These are phyloP conservation scores for Drosophila nr. fundita DNA, from an alignment of 2,888 invertebrate genomes.

Conservation along the genomic window DNA sequence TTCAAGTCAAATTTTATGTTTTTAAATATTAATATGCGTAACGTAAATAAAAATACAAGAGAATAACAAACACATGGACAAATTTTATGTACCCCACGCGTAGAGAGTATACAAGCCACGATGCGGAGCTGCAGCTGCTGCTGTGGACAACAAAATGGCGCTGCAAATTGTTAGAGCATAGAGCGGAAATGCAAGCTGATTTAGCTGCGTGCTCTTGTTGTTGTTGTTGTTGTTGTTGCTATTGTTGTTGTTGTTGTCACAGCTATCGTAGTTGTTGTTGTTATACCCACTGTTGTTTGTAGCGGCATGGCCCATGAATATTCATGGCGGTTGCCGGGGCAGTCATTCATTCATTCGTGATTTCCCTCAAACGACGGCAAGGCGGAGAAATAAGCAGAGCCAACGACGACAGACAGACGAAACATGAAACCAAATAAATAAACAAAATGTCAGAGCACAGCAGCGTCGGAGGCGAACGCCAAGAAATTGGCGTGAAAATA, in stretches of 20 bases:
- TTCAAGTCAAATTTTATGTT: not conserved
- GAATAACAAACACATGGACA: not conserved
- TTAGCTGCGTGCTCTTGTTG: slow-evolving; percentile 39
- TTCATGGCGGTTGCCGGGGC: slow-evolving; percentile 74
- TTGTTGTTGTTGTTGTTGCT: slow-evolving; percentile 5
- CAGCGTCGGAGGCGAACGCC: slow-evolving; percentile 57
- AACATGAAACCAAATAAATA: slow-evolving; percentile 78
- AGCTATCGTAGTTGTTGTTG: slow-evolving; percentile 20
- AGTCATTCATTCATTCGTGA: slow-evolving; percentile 80
- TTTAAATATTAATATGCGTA: not conserved
- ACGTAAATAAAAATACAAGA: not conserved
- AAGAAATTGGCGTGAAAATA: slow-evolving; percentile 80
- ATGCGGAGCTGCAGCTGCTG: slow-evolving; percentile 32
- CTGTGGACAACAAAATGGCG: slow-evolving; percentile 69
- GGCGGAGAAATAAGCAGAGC: not conserved
- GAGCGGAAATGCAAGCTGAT: slow-evolving; percentile 75
- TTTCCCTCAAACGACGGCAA: slow-evolving; percentile 65
- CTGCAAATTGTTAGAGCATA: slow-evolving; percentile 71
- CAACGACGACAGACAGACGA: slow-evolving; percentile 70
- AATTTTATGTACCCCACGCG: too few relatives aligned
- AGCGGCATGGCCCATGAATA: slow-evolving; percentile 73
- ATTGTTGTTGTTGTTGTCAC: slow-evolving; percentile 13
- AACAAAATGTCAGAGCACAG: slow-evolving; percentile 71
- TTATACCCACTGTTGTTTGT: slow-evolving; percentile 57
- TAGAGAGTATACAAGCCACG: slow-evolving; percentile 25